Conservation (phyloP, 1,140 invertebrate genomes). For the Bombus waltoni region DNA sequence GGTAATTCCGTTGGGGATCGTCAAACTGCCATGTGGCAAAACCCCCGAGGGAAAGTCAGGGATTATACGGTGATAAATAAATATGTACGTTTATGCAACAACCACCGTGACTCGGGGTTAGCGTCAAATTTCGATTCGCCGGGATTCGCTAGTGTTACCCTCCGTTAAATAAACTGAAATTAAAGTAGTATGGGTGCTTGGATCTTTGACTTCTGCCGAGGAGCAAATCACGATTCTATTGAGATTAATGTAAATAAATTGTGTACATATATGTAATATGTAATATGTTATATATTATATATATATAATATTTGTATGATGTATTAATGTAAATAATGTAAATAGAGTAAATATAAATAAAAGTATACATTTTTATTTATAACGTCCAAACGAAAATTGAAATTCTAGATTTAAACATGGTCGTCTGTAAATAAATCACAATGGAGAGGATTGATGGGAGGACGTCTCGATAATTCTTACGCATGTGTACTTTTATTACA, state of each 20-base stretch:
- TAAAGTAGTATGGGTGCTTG: background rate
- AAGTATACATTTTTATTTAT: background rate
- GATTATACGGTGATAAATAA: slow-evolving; percentile 82
- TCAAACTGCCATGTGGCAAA: slow-evolving; percentile 81
- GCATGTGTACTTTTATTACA: slow-evolving; percentile 76
- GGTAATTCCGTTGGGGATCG: slow-evolving; percentile 73
- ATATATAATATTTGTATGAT: no score
- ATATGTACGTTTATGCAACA: slow-evolving; percentile 77
- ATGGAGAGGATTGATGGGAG: background rate
- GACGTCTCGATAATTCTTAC: slow-evolving; percentile 9
- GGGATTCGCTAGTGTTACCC: slow-evolving; percentile 28
- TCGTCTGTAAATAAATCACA: background rate
- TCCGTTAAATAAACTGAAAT: slow-evolving; percentile 45
- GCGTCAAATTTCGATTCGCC: slow-evolving; percentile 55
- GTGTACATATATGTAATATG: no score
- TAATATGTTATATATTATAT: no score
- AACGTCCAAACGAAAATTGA: background rate
- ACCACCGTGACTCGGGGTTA: slow-evolving; percentile 73
- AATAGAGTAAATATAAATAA: background rate
- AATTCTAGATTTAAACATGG: background rate
- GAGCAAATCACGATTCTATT: background rate
- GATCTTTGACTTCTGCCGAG: slow-evolving; percentile 30
- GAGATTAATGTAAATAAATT: background rate
- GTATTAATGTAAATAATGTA: no score
- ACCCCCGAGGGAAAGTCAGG: slow-evolving; percentile 78